Conservation (phyloP, 2,888 invertebrate genomes). For the Apodemia duryi region DNA sequence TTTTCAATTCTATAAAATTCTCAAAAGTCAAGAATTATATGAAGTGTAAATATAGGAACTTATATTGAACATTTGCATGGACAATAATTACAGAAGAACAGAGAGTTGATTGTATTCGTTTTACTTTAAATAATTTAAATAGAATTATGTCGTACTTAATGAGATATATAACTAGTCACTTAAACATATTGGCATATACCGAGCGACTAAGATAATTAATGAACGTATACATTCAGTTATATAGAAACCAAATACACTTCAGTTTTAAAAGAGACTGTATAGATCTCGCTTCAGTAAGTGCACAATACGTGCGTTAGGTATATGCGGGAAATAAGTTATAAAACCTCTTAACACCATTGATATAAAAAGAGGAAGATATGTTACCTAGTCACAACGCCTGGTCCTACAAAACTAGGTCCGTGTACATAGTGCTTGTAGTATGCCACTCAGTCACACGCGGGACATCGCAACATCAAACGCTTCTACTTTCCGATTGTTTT, state of each 20-base stretch:
- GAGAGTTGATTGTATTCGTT: neutral
- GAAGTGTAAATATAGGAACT: slow-evolving; percentile 7
- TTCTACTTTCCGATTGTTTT: no score
- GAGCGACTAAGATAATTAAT: neutral
- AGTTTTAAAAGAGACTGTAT: neutral
- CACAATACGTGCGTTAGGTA: neutral
- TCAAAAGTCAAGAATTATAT: slow-evolving; percentile 4
- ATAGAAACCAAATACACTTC: neutral
- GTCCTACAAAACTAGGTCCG: no score
- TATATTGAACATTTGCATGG: neutral
- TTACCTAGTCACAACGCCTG: no score
- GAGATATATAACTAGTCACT: neutral
- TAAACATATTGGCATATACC: neutral
- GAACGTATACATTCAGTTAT: neutral
- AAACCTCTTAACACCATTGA: no score
- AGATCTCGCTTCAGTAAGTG: neutral
- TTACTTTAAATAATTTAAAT: no score
- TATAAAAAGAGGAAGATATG: no score
- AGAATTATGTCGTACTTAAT: neutral
- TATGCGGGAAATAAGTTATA: no score
- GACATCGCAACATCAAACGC: no score
- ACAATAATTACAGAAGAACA: neutral
- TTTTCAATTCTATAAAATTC: neutral
- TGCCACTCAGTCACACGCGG: no score
- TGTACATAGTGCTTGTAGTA: no score